A percentile compares a stretch with the other conserved stretches of the same genome.
Evolutionary conservation across 2,797 vertebrate genomes (phyloP).

Genomic region (Somateria mollissima): DNA sequence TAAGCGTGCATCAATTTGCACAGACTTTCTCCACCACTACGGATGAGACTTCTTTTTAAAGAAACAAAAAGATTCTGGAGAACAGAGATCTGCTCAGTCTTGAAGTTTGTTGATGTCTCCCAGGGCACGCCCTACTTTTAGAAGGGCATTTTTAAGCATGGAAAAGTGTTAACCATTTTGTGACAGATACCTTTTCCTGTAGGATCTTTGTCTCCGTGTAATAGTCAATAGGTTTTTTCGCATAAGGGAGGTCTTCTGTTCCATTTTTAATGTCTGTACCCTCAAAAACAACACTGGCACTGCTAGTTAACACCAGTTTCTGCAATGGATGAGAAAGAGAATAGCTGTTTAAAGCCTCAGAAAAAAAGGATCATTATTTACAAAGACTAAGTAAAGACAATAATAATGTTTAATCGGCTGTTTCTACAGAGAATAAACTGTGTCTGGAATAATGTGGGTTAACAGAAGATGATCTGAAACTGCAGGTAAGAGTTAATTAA

Average conservation of each 20-base stretch:
- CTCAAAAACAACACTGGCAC: constrained; percentile 96
- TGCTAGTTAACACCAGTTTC: constrained; percentile 96
- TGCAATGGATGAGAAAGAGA: constrained; percentile 53
- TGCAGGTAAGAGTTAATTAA: not conserved
- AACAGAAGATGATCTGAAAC: not conserved
- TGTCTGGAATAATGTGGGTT: not conserved
- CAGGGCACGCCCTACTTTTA: not conserved
- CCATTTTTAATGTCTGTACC: constrained; percentile 93
- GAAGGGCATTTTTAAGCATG: not conserved
- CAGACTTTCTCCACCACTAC: not conserved
- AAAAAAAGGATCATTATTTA: not conserved
- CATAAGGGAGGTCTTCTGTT: constrained; percentile 92
- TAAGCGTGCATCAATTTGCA: fast-evolving
- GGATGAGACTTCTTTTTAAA: not conserved
- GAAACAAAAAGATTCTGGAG: not conserved
- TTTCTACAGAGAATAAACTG: not conserved
- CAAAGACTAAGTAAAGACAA: not conserved
- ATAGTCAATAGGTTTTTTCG: constrained; percentile 92
- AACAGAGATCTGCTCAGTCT: not conserved
- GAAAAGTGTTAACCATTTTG: fast-evolving
- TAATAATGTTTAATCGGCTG: not conserved
- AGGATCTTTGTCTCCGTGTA: constrained; percentile 97
- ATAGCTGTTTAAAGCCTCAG: not conserved
- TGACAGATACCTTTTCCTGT: constrained; percentile 88
- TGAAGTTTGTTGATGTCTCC: not conserved